Base-by-base conservation (phyloP, 2,113 vertebrate species). In the Sander vitreus region DNA sequence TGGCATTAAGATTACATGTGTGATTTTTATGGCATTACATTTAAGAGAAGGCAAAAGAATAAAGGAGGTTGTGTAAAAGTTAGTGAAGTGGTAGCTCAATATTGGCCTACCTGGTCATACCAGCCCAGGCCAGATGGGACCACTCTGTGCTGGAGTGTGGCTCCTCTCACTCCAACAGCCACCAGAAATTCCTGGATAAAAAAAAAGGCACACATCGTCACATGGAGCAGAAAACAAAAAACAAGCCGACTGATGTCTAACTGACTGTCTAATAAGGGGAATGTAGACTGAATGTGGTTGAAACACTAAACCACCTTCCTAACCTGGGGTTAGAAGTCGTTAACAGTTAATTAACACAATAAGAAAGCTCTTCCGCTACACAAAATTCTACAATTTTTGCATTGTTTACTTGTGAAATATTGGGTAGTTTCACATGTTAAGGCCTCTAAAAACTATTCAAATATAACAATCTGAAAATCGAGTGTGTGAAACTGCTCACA, bases 71-170 rank as follows among this genome's bases (percentile, higher is more conserved):
- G 27, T 21, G 2, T 36, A 47, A 39, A 5, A 53, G 15, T 16
- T 19, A 19, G 23, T 13, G 2, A 23, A 21, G 14, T 19, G 3
- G 25, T 21, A 19, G 33, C 15, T 36, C 6, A 12, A 75, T 70
- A 5, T 68, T 15, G 36, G 53, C 85, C 79, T 89, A 99, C 98
- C 97, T 99, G 98, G 60, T 99, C 98, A 4, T 99, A 97, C 98
- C 98, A 99, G 85, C 97, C 97, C 86, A 97, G 92, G 59, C 96
- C 96, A 3, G 96, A 92, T 39, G 96, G 96, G 68, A 98, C 95
- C 21, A 99, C 95, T 84, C 96, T 93, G 87, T 99, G 98, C 92
- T 98, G 97, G 6, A 99, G 95, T 6, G 97, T 99, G 47, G 97
- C 97, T 85, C 97, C 97, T 92, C 96, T 96, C 25, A 99, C 92